phyloP scores from a whole-genome alignment of 1,140 invertebrate species.

The Parapsyche elsis region DNA sequence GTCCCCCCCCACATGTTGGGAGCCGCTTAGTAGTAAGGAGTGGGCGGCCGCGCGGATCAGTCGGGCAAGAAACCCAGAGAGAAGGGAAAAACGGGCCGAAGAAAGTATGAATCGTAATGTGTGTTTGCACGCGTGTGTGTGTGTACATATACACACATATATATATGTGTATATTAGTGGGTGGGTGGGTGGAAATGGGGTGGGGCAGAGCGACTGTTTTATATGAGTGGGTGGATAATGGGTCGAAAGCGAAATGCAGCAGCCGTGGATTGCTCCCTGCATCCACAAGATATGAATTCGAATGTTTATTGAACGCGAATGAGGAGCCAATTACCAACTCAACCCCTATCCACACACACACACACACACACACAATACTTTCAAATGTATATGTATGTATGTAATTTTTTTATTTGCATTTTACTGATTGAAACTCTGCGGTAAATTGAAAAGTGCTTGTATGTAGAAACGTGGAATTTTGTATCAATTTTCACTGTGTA shows the following conservation, averaged over 20 bases:
- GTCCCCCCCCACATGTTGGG: neutral
- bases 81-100: conserved; percentile 33
- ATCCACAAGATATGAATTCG: conserved; percentile 46
- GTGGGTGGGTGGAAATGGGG: conserved; percentile 3
- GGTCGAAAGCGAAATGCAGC: conserved; percentile 34
- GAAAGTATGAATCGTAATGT: conserved; percentile 33
- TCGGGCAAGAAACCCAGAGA: conserved; percentile 13
- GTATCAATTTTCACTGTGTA: too few species aligned
- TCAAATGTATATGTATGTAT: too few species aligned
- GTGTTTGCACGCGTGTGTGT: conserved; percentile 27
- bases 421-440: too few species aligned
- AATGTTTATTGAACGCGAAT: conserved; percentile 53
- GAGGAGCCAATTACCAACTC: conserved; percentile 36
- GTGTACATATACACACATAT: conserved; percentile 14
- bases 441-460: too few species aligned
- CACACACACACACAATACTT: too few species aligned
- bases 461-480: too few species aligned
- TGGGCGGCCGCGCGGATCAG: conserved; percentile 22
- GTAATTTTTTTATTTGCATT: too few species aligned
- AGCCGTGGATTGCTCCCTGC: conserved; percentile 9
- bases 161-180: conserved; percentile 20
- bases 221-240: conserved; percentile 22
- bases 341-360: neutral
- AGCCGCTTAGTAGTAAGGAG: neutral
- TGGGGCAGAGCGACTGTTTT: conserved; percentile 20